Evolutionary conservation across 2,797 vertebrate genomes (phyloP).

Genomic region (Erpetoichthys calabaricus): DNA sequence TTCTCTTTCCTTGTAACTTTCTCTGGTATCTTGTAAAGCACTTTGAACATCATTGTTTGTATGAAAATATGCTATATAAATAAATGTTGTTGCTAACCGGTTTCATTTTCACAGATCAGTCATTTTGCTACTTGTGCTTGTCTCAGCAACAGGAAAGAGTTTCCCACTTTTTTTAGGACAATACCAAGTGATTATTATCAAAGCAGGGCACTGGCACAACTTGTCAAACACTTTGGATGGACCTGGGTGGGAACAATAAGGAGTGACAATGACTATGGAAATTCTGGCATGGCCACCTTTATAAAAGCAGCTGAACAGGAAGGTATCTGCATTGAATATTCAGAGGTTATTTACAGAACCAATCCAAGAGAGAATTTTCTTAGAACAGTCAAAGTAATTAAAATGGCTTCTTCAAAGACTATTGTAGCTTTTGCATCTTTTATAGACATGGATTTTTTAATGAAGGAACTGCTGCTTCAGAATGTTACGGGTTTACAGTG

Average conservation of each 20-base stretch:
- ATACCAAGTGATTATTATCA: constrained; percentile 58
- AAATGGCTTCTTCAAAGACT: constrained; percentile 48
- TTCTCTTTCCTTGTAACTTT: too few species aligned
- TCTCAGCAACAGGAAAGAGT: constrained; percentile 52
- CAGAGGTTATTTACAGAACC: constrained; percentile 54
- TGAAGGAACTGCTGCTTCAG: constrained; percentile 49
- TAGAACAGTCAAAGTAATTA: constrained; percentile 47
- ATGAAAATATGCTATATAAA: too few species aligned
- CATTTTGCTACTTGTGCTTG: constrained; percentile 61
- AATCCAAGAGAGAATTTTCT: constrained; percentile 46
- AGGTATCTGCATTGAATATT: constrained; percentile 55
- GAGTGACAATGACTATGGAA: constrained; percentile 54
- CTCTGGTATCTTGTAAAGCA: too few species aligned
- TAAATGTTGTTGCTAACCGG: too few species aligned
- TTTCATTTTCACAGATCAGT: constrained; percentile 20
- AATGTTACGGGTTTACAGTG: constrained; percentile 55
- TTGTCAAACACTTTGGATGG: constrained; percentile 58
- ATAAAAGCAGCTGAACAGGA: constrained; percentile 41
- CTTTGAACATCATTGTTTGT: too few species aligned
- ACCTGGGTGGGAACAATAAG: constrained; percentile 56
- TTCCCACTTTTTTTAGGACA: constrained; percentile 56
- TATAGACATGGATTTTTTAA: constrained; percentile 52
- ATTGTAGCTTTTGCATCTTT: constrained; percentile 57
- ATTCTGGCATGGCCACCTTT: constrained; percentile 53
- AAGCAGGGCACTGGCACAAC: constrained; percentile 50